A percentile compares a stretch with the other conserved stretches of the same genome.
Evolutionary conservation across 2,797 vertebrate genomes (phyloP).

Genomic region (Betta splendens): DNA sequence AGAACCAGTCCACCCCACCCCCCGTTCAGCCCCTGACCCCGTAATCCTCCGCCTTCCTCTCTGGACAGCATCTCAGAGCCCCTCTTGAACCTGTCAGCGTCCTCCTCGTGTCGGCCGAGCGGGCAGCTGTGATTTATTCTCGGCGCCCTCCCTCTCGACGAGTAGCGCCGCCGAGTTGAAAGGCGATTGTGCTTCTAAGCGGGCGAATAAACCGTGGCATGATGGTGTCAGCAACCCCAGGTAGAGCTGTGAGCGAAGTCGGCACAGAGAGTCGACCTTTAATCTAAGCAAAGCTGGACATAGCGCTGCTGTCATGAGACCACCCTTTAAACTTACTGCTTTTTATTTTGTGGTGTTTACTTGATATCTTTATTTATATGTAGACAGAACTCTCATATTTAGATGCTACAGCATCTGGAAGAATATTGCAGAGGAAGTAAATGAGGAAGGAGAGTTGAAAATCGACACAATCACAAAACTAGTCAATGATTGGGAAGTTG

Average conservation of each 20-base stretch:
- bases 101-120: slow-evolving; percentile 15
- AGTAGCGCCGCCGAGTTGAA: slow-evolving; percentile 46
- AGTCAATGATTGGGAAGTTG: neutral
- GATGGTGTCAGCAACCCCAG: slow-evolving; percentile 56
- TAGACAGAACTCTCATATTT: too few species aligned
- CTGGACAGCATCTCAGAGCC: slow-evolving; percentile 18
- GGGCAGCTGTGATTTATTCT: slow-evolving; percentile 60
- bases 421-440: too few species aligned
- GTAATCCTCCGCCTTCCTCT: slow-evolving; percentile 35
- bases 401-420: too few species aligned
- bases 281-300: slow-evolving; percentile 27
- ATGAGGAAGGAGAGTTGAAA: too few species aligned
- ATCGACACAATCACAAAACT: neutral
- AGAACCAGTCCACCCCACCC: too few species aligned
- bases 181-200: slow-evolving; percentile 57
- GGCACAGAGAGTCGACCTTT: slow-evolving; percentile 49
- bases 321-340: neutral
- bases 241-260: slow-evolving; percentile 34
- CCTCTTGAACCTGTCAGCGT: slow-evolving; percentile 61
- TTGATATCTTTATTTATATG: too few species aligned
- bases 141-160: slow-evolving; percentile 37
- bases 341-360: too few species aligned
- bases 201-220: slow-evolving; percentile 45
- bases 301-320: slow-evolving; percentile 29
- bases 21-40: too few species aligned